Evolutionary conservation across 2,113 vertebrate genomes (phyloP), one percentile per base, ranked within the genome.

Genomic region (Cardinalis cardinalis): DNA sequence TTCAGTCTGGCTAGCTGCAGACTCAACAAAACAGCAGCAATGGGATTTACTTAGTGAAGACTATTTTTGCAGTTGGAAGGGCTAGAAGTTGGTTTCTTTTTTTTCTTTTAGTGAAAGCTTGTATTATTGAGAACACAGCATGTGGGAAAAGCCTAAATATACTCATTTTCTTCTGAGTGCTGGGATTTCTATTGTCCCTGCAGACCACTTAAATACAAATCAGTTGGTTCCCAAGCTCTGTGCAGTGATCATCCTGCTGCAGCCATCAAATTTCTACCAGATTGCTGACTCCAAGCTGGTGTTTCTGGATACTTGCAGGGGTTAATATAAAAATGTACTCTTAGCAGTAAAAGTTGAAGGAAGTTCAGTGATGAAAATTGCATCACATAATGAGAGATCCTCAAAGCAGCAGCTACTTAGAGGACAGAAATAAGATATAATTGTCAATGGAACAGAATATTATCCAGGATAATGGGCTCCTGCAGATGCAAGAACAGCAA

Each of bases 401-500:
- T 95, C 78, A 87, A 94, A 94, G 92, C 83, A 95, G 84, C 65
- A 49, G 79, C 96, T 97, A 72, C 77, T 66, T 84, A 91, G 93
- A 96, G 88, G 93, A 96, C 88, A 95, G 93, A 96, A 97, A 96
- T 97, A 96, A 94, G 81, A 97, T 89, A 89, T 92, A 96, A 97
- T 97, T 95, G 94, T 93, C 92, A 93, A 84, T 88, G 87, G 89
- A 95, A 94, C 66, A 95, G 89, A 91, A 95, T 89, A 95, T 96
- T 96, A 88, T 96, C 70, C 88, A 48, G 41, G 51, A 96, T 95
- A 97, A 97, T 86, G 68, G 93, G 68, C 94, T 97, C 94, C 96
- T 84, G 89, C 96, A 95, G 96, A 84, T 94, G 74, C 85, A 94
- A 95, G 96, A 96, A 96, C 89, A 93, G 66, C 80, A 83, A 16